Evolutionary conservation across 2,797 vertebrate species (phyloP), one percentile per base, ranked within the genome.

Genomic region (Cyprinella venusta): DNA sequence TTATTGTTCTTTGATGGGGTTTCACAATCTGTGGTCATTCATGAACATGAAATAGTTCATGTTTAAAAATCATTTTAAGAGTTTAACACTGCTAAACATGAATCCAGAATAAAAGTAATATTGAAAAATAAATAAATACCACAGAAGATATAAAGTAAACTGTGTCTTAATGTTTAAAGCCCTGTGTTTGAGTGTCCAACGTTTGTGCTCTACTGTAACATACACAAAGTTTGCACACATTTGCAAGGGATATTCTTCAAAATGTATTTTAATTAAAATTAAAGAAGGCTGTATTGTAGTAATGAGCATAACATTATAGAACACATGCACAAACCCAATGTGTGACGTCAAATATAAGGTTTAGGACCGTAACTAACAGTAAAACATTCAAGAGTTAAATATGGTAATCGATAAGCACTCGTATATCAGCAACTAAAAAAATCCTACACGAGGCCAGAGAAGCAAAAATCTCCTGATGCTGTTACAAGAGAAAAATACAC

Each of bases 101-200:
- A 54, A 21, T 42, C 21, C 2, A 40, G 0, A 74, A 33, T 6
- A 50, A 52, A 7, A 59, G 9, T 12, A 24, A 72, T n/a, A 71
- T 4, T 26, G 21, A 70, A 4, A 26, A 12, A 38, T 13, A 7
- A 21, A 38, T 1, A 36, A 13, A 45, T 45, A 45, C 42, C 56
- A 74, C 8, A 40, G 12, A 30, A 30, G 16, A 52, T 94, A 94
- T 92, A 93, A 94, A 93, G 93, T 93, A 93, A 94, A 94, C 92
- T 95, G 94, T 95, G 95, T 95, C 94, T 94, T 94, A 91, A 94
- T 91, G 91, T 94, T 94, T 93, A 93, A 94, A 95, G 93, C 94
- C 94, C 93, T 94, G 94, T 36, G 33, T 36, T 36, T 36, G 33
- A 36, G 33, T 36, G 91, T 56, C 30, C 21, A 30, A 15, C 4